phyloP scores from a whole-genome alignment of 23 tunicate genomes.

The Ciona savignyi region DNA sequence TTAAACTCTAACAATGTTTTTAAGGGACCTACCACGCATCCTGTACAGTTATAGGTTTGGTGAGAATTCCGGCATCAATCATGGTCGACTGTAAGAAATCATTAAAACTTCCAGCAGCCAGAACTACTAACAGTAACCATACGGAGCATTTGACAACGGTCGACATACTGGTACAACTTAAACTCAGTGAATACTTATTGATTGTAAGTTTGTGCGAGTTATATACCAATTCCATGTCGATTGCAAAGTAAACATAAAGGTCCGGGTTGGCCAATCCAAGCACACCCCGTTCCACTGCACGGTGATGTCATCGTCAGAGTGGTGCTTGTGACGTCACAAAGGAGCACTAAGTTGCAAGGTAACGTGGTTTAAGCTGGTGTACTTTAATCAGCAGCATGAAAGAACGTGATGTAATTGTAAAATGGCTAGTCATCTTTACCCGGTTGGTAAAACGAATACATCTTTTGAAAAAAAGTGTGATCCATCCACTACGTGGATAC shows the following conservation, averaged over 20 bases:
- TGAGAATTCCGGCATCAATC: conserved; percentile 51
- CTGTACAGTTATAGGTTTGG: conserved; percentile 10
- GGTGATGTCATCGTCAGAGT: background rate
- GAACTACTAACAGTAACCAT: conserved; percentile 28
- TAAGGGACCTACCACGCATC: conserved; percentile 66
- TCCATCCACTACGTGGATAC: too few species aligned
- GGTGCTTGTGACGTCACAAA: too few species aligned
- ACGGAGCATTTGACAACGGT: conserved; percentile 16
- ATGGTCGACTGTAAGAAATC: conserved; percentile 42
- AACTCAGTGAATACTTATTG: too few species aligned
- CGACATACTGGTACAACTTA: conserved; percentile 16
- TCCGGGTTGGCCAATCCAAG: background rate
- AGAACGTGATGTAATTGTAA: too few species aligned
- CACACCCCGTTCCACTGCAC: background rate
- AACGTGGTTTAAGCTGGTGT: too few species aligned
- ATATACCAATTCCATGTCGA: background rate
- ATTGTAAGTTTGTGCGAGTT: background rate
- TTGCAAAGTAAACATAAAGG: background rate
- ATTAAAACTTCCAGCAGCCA: conserved; percentile 31
- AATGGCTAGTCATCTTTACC: too few species aligned
- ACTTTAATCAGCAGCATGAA: too few species aligned
- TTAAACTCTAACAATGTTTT: too few species aligned
- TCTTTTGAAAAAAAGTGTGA: too few species aligned
- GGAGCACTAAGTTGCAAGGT: too few species aligned
- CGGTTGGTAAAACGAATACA: too few species aligned